Evolutionary conservation across 2,888 invertebrate genomes (phyloP), one percentile per base, ranked within the genome.

Genomic region (Macaria liturata): DNA sequence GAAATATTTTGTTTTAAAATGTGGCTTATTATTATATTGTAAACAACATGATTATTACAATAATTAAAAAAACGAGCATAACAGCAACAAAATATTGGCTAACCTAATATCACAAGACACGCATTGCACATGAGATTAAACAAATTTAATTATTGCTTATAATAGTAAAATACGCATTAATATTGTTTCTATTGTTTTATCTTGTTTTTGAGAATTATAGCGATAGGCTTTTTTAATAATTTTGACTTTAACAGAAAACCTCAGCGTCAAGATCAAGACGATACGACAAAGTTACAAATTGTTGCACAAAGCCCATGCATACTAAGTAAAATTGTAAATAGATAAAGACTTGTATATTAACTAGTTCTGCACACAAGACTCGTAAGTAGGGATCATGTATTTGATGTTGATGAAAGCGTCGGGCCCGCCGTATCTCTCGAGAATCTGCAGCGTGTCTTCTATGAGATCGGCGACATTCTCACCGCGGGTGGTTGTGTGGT

Each of bases 321-420:
- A 1, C 0, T 7, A 37, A 37, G 34, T 7, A 37, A 20, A 37
- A 4, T 37, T 37, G 34, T 7, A 37, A 37, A 37, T 37, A 3
- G 34, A 37, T 6, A 7, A 4, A 37, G 34, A 37, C 34, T 20
- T 20, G 20, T 20, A 20, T 20, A 20, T 20, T 39, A 46, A 7
- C 65, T 91, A 96, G 88, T 97, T 96, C 74, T 95, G 92, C 73
- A 96, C 94, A 78, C 97, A 97, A 0, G 98, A 98, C 84, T 99
- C 98, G 79, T 99, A 99, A 4, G 98, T 98, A 0, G 99, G 99
- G 69, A 99, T 95, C 95, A 99, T 97, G 85, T 99, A 99, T 87
- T 99, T 99, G 75, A 99, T 99, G 85, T 99, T 99, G 72, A 98
- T 98, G 81, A 98, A 98, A 1, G 99, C 98, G 82, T 98, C 98